Conservation (phyloP, 2,888 invertebrate genomes). For the Diarsia mendica region DNA sequence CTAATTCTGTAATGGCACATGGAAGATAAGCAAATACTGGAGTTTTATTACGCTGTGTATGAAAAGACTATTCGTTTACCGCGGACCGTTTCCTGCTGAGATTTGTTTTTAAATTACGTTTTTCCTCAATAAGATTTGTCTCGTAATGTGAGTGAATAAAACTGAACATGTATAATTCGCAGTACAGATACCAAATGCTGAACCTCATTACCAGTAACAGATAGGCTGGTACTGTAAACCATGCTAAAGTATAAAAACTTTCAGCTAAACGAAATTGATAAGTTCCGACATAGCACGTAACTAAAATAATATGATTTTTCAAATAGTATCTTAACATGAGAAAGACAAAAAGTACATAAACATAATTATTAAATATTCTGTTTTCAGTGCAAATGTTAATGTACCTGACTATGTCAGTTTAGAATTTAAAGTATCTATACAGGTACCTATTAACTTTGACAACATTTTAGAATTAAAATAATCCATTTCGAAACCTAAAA, state of each 20-base stretch:
- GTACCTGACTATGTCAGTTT: too few species aligned
- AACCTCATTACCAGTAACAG: too few species aligned
- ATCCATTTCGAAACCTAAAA: constrained; percentile 9
- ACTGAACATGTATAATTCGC: not conserved
- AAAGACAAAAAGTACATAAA: too few species aligned
- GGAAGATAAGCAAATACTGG: constrained; percentile 27
- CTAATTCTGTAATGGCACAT: constrained; percentile 45
- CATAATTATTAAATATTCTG: too few species aligned
- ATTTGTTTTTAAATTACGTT: not conserved
- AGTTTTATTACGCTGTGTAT: constrained; percentile 30
- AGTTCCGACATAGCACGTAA: not conserved
- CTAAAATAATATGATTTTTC: too few species aligned
- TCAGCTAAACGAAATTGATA: not conserved
- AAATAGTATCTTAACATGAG: too few species aligned
- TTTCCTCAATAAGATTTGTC: not conserved
- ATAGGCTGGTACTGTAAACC: not conserved
- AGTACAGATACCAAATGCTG: not conserved
- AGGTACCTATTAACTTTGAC: not conserved
- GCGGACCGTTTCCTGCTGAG: constrained; percentile 1
- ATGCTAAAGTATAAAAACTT: not conserved
- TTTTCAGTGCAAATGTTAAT: too few species aligned
- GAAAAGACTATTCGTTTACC: constrained; percentile 27
- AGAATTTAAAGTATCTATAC: too few species aligned
- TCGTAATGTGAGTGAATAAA: not conserved
- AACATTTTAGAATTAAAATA: not conserved